Conservation (phyloP, 2,888 invertebrate genomes). For the Acleris sparsana region DNA sequence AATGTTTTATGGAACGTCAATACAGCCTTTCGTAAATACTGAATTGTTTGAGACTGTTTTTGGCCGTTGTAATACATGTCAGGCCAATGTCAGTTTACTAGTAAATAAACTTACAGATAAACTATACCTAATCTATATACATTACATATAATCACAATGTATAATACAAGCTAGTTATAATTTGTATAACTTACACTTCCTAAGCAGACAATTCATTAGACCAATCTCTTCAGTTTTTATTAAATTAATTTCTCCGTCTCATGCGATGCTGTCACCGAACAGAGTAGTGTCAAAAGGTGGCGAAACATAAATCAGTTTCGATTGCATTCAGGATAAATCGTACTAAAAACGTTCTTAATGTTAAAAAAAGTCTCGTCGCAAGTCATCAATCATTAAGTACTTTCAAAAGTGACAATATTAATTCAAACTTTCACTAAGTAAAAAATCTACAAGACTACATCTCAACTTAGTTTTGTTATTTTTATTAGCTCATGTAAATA, state of each 20-base stretch:
- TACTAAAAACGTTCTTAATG: neutral
- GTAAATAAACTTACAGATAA: constrained; percentile 14
- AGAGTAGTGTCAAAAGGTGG: neutral
- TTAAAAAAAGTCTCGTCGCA: too few relatives aligned
- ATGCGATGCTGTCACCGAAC: neutral
- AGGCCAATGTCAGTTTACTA: constrained; percentile 2
- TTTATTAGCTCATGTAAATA: neutral
- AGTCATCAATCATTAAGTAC: too few relatives aligned
- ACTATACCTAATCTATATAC: constrained; percentile 28
- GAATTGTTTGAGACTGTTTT: neutral
- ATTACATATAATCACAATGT: constrained; percentile 34
- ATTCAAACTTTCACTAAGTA: neutral
- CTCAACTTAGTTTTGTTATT: neutral
- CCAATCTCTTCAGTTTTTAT: neutral
- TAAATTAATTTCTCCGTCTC: neutral
- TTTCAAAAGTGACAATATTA: too few relatives aligned
- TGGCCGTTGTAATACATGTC: constrained; percentile 6
- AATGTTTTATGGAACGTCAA: neutral
- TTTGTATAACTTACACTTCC: neutral
- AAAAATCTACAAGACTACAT: constrained; percentile 11
- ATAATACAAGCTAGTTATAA: constrained; percentile 28
- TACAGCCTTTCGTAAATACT: neutral
- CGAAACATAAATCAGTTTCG: neutral
- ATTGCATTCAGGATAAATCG: neutral
- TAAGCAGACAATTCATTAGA: constrained; percentile 1